Percentiles rank a stretch among this genome's conserved stretches.
phyloP scores from a whole-genome alignment of 2,113 vertebrate species.

The Caranx ignobilis region DNA sequence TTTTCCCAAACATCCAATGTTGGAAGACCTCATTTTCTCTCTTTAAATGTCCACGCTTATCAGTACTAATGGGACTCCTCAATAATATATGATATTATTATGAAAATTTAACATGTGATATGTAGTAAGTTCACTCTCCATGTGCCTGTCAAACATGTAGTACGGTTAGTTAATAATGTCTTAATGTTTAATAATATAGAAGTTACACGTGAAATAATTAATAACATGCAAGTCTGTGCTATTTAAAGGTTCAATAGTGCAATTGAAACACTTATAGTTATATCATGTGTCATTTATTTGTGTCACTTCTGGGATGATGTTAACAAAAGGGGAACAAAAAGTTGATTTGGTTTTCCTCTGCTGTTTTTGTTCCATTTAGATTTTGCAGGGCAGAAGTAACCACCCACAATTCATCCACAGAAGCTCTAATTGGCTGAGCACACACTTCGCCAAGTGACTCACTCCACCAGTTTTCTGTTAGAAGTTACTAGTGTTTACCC shows the following conservation, averaged over 20 bases:
- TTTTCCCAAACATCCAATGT: neutral
- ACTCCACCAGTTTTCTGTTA: too few species aligned
- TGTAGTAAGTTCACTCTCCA: neutral
- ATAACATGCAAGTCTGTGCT: neutral
- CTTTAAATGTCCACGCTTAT: neutral
- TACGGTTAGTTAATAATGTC: neutral
- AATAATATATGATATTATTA: neutral
- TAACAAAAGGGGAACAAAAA: too few species aligned
- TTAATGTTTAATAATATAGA: conserved; percentile 22
- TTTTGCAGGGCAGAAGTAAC: neutral
- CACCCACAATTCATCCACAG: neutral
- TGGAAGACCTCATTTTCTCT: neutral
- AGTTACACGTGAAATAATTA: conserved; percentile 16
- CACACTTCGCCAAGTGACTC: neutral
- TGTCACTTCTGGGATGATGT: too few species aligned
- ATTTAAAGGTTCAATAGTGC: neutral
- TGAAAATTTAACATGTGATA: neutral
- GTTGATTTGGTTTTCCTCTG: too few species aligned
- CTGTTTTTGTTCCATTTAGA: too few species aligned
- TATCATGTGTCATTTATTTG: too few species aligned
- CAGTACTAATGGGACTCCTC: neutral
- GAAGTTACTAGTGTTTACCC: neutral
- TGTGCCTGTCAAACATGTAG: neutral
- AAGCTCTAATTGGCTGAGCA: neutral
- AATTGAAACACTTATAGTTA: too few species aligned